Evolutionary conservation across 1,140 invertebrate genomes (phyloP).

Genomic region (Halictus rubicundus): DNA sequence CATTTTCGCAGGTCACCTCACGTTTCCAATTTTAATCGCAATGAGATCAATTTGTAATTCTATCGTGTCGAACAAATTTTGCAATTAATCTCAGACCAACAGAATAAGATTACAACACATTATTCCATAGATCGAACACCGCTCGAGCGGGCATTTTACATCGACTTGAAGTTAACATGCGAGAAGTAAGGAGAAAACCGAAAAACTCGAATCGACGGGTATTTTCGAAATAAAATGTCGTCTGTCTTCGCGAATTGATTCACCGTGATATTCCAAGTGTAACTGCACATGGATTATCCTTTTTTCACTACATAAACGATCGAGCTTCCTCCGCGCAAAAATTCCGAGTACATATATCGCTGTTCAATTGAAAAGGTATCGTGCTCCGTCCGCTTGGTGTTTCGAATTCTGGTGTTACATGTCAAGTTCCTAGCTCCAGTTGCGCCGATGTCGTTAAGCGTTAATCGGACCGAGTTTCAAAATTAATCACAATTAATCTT

Average conservation of each 20-base stretch:
- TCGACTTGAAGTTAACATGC: constrained; percentile 27
- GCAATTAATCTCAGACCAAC: background rate
- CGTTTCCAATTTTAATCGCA: no score
- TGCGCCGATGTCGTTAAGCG: background rate
- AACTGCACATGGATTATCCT: constrained; percentile 40
- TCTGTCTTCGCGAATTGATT: constrained; percentile 17
- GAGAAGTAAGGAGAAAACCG: constrained; percentile 37
- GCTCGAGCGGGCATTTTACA: background rate
- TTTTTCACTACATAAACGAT: background rate
- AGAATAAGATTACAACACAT: background rate
- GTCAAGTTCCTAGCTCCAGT: background rate
- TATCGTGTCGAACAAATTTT: no score
- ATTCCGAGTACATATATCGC: constrained; percentile 2
- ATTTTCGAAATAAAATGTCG: constrained; percentile 51
- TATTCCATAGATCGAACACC: background rate
- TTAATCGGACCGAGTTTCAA: constrained; percentile 16
- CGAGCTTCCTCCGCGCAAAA: constrained; percentile 11
- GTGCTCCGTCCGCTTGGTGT: no score
- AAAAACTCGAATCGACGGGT: constrained; percentile 13
- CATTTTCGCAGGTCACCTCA: no score
- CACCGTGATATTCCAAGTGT: constrained; percentile 8
- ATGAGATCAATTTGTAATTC: no score
- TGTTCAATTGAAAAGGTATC: constrained; percentile 25
- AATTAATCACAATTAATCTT: constrained; percentile 21
- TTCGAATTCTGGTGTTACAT: no score